Conservation (phyloP, 2,888 invertebrate species). For the Pediacus dermestoides region DNA sequence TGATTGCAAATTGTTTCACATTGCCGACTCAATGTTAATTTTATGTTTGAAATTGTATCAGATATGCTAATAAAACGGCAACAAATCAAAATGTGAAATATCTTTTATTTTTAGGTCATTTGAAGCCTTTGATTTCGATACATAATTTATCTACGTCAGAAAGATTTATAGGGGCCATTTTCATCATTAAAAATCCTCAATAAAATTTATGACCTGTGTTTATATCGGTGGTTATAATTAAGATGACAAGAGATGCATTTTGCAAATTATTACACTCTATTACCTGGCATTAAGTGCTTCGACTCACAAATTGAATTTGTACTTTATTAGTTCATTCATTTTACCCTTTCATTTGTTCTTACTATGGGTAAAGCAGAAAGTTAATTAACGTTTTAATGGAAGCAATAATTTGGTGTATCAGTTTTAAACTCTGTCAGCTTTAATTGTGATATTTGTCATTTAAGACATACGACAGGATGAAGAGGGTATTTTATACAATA, state of each 20-base stretch:
- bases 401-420: conserved; percentile 16
- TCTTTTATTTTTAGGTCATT: too few relatives aligned
- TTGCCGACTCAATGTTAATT: too few relatives aligned
- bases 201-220: conserved; percentile 24
- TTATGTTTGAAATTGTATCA: too few relatives aligned
- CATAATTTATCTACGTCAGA: too few relatives aligned
- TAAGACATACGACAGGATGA: conserved; percentile 6
- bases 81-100: too few relatives aligned
- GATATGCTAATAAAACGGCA: too few relatives aligned
- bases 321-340: conserved; percentile 22
- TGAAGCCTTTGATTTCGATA: too few relatives aligned
- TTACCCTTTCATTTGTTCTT: conserved; percentile 14
- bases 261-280: conserved; percentile 26
- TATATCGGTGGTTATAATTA: conserved; percentile 28
- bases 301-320: conserved; percentile 27
- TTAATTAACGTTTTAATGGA: conserved; percentile 19
- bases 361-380: conserved; percentile 15
- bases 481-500: too few relatives aligned
- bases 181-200: conserved; percentile 21
- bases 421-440: conserved; percentile 6
- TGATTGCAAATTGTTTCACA: too few relatives aligned
- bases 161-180: conserved; percentile 4
- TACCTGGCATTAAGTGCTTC: conserved; percentile 24
- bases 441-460: conserved; percentile 9
- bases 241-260: conserved; percentile 28